These are phyloP conservation scores for Plutomurus gul DNA, from an alignment of 1,140 invertebrate species.

Conservation along the genomic window DNA sequence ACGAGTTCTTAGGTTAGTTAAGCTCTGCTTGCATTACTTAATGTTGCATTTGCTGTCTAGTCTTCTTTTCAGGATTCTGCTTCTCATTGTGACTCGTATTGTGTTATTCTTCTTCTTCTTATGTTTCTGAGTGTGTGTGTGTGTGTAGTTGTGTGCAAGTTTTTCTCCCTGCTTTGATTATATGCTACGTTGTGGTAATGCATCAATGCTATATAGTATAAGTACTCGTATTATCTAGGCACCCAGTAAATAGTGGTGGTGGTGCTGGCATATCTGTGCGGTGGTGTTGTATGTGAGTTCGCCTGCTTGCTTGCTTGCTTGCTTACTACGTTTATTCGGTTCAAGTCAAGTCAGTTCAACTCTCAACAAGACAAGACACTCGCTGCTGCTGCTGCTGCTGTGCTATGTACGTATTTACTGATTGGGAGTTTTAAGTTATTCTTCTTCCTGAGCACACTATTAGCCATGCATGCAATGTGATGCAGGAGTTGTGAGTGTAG, in stretches of 20 bases:
- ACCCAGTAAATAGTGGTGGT: too few species aligned
- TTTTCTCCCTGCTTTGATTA: too few species aligned
- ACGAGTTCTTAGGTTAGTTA: conserved; percentile 26
- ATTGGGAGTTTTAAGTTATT: neutral
- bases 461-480: conserved; percentile 20
- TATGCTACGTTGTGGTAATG: too few species aligned
- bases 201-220: too few species aligned
- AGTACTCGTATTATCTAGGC: too few species aligned
- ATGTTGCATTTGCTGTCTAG: neutral
- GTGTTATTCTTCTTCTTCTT: too few species aligned
- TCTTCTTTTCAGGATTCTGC: neutral
- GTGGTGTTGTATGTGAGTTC: neutral
- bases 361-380: neutral
- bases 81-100: neutral
- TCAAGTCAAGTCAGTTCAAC: conserved; percentile 5
- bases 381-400: too few species aligned
- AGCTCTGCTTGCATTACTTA: neutral
- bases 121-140: too few species aligned
- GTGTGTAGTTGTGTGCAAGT: too few species aligned
- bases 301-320: neutral
- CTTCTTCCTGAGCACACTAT: conserved; percentile 9
- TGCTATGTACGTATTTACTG: too few species aligned
- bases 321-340: conserved; percentile 1
- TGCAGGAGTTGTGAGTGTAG: neutral
- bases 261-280: too few species aligned